These are phyloP conservation scores for Dipodomys spectabilis DNA, from an alignment of 2,113 vertebrate genomes.

Conservation along the genomic window DNA sequence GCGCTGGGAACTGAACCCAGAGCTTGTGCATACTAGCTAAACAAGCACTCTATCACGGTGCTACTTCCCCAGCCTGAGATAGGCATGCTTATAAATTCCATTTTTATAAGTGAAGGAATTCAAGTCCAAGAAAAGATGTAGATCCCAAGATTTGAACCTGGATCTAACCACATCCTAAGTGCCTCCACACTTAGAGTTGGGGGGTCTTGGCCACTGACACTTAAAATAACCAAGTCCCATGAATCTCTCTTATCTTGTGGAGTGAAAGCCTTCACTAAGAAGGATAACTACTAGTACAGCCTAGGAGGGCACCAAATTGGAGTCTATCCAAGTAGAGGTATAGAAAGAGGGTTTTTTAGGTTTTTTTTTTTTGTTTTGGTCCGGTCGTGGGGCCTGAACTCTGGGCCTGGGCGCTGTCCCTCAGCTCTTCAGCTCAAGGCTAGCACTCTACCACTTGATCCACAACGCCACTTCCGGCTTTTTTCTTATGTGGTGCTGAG, in stretches of 20 bases:
- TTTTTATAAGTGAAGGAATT: slow-evolving; percentile 47
- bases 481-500: too few species aligned
- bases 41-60: too few species aligned
- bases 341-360: too few species aligned
- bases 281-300: background rate
- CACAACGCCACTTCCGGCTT: too few species aligned
- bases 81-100: background rate
- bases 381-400: too few species aligned
- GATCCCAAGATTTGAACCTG: background rate
- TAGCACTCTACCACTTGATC: too few species aligned
- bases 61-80: background rate
- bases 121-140: slow-evolving; percentile 17
- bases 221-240: too few species aligned
- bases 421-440: too few species aligned
- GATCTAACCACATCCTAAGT: background rate
- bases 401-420: too few species aligned
- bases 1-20: too few species aligned
- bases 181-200: background rate
- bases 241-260: background rate
- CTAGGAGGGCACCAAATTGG: background rate
- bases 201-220: background rate
- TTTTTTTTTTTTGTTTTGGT: too few species aligned
- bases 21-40: too few species aligned
- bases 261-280: background rate
- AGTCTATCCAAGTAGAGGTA: background rate